A percentile compares a stretch with the other conserved stretches of the same genome.
Conservation (phyloP, 2,113 vertebrate genomes). For the Paraplagusia blochii region DNA sequence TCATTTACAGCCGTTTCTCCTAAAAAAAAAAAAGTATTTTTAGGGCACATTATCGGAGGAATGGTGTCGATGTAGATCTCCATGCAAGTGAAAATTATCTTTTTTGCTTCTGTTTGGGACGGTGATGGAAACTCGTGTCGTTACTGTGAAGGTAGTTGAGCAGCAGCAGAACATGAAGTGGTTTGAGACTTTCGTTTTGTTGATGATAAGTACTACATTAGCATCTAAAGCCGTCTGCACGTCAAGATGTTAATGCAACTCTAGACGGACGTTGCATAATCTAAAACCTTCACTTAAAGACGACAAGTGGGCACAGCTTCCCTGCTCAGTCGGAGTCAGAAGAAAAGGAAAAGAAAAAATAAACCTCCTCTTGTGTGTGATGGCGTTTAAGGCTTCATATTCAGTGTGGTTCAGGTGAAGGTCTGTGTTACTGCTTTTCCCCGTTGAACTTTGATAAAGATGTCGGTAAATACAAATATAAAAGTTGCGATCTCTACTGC, state of each 20-base stretch:
- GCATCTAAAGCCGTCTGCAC: conserved; percentile 6
- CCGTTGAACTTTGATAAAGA: conserved; percentile 25
- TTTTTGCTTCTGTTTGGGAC: conserved; percentile 4
- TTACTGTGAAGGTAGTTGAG: conserved; percentile 3
- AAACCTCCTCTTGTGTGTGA: conserved; percentile 20
- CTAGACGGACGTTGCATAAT: neutral
- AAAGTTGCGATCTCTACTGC: too few species aligned
- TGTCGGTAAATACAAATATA: conserved; percentile 16
- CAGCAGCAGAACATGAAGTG: neutral
- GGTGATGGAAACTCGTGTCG: neutral
- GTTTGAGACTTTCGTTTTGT: neutral
- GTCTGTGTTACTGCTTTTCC: conserved; percentile 22
- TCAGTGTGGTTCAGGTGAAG: conserved; percentile 34
- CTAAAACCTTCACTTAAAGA: conserved; percentile 12
- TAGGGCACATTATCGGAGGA: too few species aligned
- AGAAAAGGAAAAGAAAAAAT: conserved; percentile 6
- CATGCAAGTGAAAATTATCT: too few species aligned
- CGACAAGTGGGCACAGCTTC: conserved; percentile 6
- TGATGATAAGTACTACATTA: neutral
- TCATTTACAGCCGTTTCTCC: too few species aligned
- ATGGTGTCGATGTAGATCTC: too few species aligned
- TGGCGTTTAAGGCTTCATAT: conserved; percentile 65
- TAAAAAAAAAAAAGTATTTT: too few species aligned
- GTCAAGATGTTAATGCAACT: conserved; percentile 6
- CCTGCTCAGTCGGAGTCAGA: conserved; percentile 23